These are phyloP conservation scores for Melanargia galathea DNA, from an alignment of 2,888 invertebrate genomes.

Conservation along the genomic window DNA sequence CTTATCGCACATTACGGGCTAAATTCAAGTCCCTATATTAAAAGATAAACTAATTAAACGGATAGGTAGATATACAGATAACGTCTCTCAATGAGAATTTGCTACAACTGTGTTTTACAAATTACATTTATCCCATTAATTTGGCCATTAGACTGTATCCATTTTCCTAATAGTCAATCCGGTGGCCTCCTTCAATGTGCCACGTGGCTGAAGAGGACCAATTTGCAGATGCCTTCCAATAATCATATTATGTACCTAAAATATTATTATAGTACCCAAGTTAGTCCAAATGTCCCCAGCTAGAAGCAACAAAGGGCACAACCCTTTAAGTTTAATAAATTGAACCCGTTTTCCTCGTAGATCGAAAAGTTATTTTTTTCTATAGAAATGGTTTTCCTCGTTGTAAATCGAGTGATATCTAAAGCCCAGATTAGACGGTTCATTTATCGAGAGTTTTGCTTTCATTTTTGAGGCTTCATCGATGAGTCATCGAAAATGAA, in stretches of 20 bases:
- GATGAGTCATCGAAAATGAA: too few species aligned
- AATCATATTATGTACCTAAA: background rate
- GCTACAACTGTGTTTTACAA: background rate
- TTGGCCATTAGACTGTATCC: background rate
- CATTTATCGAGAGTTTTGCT: too few species aligned
- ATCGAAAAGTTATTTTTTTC: too few species aligned
- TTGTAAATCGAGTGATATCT: background rate
- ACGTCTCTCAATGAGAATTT: background rate
- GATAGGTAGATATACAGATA: background rate
- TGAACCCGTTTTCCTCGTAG: background rate
- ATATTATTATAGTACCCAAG: background rate
- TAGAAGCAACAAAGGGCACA: background rate
- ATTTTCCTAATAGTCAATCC: conserved; percentile 3
- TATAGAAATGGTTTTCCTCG: background rate
- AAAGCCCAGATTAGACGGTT: too few species aligned
- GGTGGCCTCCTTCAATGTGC: background rate
- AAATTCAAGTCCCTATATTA: too few species aligned
- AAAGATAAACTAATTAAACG: too few species aligned
- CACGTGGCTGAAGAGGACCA: background rate
- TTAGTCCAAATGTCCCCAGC: background rate
- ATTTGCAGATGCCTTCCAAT: background rate
- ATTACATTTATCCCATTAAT: conserved; percentile 1
- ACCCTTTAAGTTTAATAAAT: conserved; percentile 2
- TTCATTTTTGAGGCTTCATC: too few species aligned
- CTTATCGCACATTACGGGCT: too few species aligned